Conservation (phyloP, 2,797 vertebrate species). For the Garrulus glandarius region DNA sequence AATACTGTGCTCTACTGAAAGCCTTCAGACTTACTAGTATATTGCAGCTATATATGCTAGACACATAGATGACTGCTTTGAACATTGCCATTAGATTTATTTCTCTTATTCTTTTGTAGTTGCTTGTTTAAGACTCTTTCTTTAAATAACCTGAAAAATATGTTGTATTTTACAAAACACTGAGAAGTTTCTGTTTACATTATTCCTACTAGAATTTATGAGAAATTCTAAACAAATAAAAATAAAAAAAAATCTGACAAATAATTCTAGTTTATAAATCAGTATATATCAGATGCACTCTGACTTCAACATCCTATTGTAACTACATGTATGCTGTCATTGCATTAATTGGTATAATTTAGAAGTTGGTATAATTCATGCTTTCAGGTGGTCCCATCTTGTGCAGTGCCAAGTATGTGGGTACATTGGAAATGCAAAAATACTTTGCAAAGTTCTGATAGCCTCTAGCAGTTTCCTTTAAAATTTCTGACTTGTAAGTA, state of each 20-base stretch:
- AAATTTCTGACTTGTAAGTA: not conserved
- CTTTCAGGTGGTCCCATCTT: not conserved
- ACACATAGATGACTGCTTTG: not conserved
- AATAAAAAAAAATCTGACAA: not conserved
- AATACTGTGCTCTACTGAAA: not conserved
- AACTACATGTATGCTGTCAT: not conserved
- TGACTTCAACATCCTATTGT: not conserved
- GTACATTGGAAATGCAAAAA: not conserved
- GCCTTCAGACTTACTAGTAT: not conserved
- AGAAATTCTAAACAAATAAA: not conserved
- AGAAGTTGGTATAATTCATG: not conserved
- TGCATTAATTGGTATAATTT: not conserved
- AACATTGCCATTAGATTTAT: not conserved
- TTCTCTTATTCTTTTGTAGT: not conserved
- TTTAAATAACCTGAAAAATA: not conserved
- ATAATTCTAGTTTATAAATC: not conserved
- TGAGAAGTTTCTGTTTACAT: not conserved
- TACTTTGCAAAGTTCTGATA: not conserved
- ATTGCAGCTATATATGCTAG: not conserved
- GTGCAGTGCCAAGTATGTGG: not conserved
- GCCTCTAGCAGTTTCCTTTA: not conserved
- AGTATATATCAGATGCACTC: not conserved
- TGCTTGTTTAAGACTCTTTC: not conserved
- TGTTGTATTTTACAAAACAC: not conserved
- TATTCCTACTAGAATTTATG: not conserved